Evolutionary conservation across 2,113 vertebrate genomes (phyloP), one percentile per base, ranked within the genome.

Genomic region (Brienomyrus brachyistius): DNA sequence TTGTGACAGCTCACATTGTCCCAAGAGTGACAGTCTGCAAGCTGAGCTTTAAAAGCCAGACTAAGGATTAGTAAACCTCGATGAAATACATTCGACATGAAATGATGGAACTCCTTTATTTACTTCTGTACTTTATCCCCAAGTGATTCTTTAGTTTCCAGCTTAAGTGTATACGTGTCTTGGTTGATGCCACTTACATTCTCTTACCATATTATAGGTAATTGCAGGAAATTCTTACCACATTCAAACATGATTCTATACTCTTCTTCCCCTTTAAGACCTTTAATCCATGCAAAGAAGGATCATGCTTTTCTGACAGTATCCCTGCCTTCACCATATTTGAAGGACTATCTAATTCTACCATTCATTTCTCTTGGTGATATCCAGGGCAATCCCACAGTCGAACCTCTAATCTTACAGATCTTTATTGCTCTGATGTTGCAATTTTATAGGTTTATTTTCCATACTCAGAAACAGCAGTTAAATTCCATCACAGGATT

Each of bases 31-130:
- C 91, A 90, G 89, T 80, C 86, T 90, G 89, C 77, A 86, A 48
- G 51, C 7, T 52, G 45, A 47, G 88, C 89, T 89, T 31, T 23
- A 89, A 88, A 74, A 88, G 62, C 48, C 31, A 35, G 88, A 84
- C 70, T 45, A 40, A 62, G 83, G 89, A 89, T 90, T 90, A 91
- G 51, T 88, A 90, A 77, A 90, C 87, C 45, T 77, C 86, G 90
- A 92, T 92, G 90, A 90, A 91, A 92, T 27, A 88, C 91, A 90
- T 91, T 93, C 88, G 89, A 92, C 91, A 90, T 93, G 91, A 93
- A 92, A 93, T 91, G 90, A 92, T 93, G 83, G 87, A 90, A 88
- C 80, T 88, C 90, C 90, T 90, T 91, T 91, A 91, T 90, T 91
- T 91, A 89, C 89, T 62, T 35, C 59, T 59, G 31, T 31, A 82